These are phyloP conservation scores for Anseranas semipalmata DNA, from an alignment of 2,113 vertebrate genomes.

Conservation along the genomic window DNA sequence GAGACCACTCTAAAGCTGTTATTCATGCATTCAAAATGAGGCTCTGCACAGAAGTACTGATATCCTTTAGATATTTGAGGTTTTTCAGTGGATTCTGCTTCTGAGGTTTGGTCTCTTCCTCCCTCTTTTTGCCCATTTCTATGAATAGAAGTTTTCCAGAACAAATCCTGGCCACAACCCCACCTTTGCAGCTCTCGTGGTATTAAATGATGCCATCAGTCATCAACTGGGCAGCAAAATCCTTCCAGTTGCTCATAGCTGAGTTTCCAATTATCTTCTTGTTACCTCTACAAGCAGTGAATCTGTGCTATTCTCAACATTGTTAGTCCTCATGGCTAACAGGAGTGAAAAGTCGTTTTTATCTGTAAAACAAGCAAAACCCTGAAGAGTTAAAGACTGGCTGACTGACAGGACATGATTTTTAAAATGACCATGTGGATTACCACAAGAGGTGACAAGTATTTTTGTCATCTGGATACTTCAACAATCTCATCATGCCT, in stretches of 20 bases:
- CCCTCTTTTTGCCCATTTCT: neutral
- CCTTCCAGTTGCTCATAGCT: neutral
- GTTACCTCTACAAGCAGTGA: neutral
- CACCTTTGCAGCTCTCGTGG: neutral
- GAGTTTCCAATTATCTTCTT: neutral
- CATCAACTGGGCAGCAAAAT: neutral
- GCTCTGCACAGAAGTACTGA: neutral
- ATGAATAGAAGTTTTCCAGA: slow-evolving; percentile 1
- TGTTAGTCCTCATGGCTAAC: neutral
- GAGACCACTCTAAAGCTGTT: neutral
- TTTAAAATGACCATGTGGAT: neutral
- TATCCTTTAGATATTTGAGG: neutral
- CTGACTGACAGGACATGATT: neutral
- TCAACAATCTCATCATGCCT: neutral
- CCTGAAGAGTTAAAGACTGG: neutral
- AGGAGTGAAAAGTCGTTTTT: neutral
- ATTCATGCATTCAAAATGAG: neutral
- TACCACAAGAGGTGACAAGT: neutral
- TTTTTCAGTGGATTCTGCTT: neutral
- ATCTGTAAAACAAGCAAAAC: neutral
- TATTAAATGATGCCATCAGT: neutral
- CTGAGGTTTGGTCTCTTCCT: neutral
- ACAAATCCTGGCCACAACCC: neutral
- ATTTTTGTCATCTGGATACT: neutral
- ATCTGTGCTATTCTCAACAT: neutral